phyloP scores from a whole-genome alignment of 2,113 vertebrate genomes.

The Nerophis lumbriciformis region DNA sequence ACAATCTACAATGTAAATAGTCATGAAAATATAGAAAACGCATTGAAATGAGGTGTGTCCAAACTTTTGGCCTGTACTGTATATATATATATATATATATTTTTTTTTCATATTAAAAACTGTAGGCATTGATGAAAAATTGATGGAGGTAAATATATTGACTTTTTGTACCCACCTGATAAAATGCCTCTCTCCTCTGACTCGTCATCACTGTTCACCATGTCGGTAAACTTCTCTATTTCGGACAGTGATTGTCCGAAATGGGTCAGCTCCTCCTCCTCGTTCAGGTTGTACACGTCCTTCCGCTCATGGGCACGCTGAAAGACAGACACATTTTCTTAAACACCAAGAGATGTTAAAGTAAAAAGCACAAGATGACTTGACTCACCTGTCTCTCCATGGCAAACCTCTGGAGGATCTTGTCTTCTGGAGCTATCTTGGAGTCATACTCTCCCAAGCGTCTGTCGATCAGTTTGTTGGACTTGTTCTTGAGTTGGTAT shows the following conservation, averaged over 20 bases:
- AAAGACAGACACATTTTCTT: constrained; percentile 2
- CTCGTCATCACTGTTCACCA: constrained; percentile 85
- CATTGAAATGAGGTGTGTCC: no score
- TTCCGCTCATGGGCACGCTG: constrained; percentile 84
- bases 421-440: constrained; percentile 86
- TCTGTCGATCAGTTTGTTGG: constrained; percentile 81
- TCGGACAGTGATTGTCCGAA: constrained; percentile 93
- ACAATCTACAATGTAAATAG: no score
- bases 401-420: constrained; percentile 86
- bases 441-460: constrained; percentile 87
- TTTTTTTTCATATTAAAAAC: no score
- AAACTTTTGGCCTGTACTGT: no score
- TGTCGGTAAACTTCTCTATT: constrained; percentile 85
- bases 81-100: no score
- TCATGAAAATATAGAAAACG: no score
- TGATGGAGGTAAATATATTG: no score
- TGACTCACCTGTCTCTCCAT: constrained; percentile 88
- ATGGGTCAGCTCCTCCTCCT: constrained; percentile 94
- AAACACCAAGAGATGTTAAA: background rate
- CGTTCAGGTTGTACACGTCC: constrained; percentile 88
- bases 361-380: background rate
- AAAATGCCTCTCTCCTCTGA: constrained; percentile 79
- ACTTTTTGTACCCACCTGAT: constrained; percentile 74
- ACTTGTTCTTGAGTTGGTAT: constrained; percentile 82
- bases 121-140: no score